Base-by-base conservation (phyloP, 2,113 vertebrate genomes). In the Callopanchax toddi region DNA sequence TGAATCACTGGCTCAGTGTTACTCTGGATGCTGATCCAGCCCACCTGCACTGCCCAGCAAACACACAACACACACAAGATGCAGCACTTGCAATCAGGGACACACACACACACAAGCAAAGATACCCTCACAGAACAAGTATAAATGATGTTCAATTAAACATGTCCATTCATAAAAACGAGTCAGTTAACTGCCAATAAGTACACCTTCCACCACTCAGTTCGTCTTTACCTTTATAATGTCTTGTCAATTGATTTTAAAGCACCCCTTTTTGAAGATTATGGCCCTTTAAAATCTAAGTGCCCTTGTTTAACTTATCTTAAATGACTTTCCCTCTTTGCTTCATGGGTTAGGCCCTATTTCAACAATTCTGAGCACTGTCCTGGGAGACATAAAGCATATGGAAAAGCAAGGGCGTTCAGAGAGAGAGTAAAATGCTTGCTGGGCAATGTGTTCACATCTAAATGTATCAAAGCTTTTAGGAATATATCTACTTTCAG, bases 261-360 rank as follows among this genome's bases (percentile, higher is more conserved):
- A 86, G 77, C 59, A 22, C 71, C 49, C 44, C 81, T 82, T 88
- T 89, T 87, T 86, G 85, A 86, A 79, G 82, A 88, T 90, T 90
- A 90, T 88, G 61, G 82, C 81, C 75, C 86, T 88, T 87, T 91
- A 81, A 90, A 91, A 87, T 84, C 73, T 79, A 89, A 90, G 88
- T 88, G 87, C 84, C 86, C 87, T 90, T 90, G 87, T 89, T 91
- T 91, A 90, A 91, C 87, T 90, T 91, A 83, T 75, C 84, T 86
- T 86, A 87, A 90, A 87, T 34, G 88, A 90, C 86, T 87, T 81
- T 82, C 58, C 59, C 69, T 90, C 83, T 89, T 85, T 90, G 83
- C 87, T 84, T 74, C 73, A 52, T 73, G 78, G 76, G 86, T 87
- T 88, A 89, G 85, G 87, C 86, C 86, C 82, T 86, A 85, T 88